Evolutionary conservation across 1,140 invertebrate genomes (phyloP).

Genomic region (Dryas iulia): DNA sequence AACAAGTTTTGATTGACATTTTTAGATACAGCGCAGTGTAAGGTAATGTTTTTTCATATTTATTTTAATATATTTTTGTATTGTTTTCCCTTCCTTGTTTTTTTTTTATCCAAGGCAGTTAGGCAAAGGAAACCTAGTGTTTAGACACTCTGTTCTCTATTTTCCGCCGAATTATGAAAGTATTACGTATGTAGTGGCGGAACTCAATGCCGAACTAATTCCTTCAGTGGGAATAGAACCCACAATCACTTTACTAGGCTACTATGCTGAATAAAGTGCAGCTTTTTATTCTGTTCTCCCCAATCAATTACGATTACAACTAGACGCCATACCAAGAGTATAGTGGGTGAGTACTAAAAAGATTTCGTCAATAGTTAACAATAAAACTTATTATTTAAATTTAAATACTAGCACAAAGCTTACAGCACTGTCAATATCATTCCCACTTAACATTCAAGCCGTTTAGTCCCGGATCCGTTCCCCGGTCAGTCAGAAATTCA

Average conservation of each 20-base stretch:
- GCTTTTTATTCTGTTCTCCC: too few relatives aligned
- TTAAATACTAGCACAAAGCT: neutral
- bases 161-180: too few relatives aligned
- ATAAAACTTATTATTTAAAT: neutral
- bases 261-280: too few relatives aligned
- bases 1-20: neutral
- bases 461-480: constrained; percentile 31
- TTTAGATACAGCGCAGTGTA: neutral
- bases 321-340: too few relatives aligned
- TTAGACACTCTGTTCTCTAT: too few relatives aligned
- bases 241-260: too few relatives aligned
- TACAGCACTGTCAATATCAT: constrained; percentile 21
- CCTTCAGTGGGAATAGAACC: neutral
- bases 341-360: too few relatives aligned
- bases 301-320: too few relatives aligned
- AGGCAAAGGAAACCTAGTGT: neutral
- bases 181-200: neutral
- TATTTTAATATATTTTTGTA: too few relatives aligned
- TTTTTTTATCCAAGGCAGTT: too few relatives aligned
- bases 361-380: too few relatives aligned
- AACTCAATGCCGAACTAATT: neutral
- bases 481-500: constrained; percentile 52
- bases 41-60: neutral
- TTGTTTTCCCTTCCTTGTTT: too few relatives aligned
- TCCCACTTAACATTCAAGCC: constrained; percentile 34